Evolutionary conservation across 2,797 vertebrate genomes (phyloP).

Genomic region (Ceyx erithaca): DNA sequence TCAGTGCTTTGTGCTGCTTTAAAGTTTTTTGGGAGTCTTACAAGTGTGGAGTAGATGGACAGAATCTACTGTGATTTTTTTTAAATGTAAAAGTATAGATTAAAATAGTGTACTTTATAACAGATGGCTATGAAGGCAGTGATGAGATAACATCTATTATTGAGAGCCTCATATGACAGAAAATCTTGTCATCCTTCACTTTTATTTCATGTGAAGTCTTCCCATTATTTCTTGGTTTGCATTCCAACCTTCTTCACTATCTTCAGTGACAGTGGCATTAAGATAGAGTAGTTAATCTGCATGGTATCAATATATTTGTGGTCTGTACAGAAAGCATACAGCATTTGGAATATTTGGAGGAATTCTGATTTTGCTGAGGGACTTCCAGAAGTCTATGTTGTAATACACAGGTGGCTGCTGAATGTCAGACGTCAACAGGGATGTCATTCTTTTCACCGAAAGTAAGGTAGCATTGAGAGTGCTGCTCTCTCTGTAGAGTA

Average conservation of each 20-base stretch:
- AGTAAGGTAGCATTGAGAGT: background rate
- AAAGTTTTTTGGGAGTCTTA: background rate
- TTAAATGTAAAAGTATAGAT: background rate
- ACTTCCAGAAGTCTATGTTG: background rate
- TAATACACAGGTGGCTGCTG: background rate
- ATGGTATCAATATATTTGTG: background rate
- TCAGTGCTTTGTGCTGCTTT: background rate
- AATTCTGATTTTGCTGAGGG: background rate
- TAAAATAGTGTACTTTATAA: background rate
- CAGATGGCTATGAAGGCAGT: background rate
- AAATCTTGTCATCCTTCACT: background rate
- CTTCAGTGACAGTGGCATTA: background rate
- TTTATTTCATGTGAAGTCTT: fast-evolving
- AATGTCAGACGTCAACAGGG: background rate
- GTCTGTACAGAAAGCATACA: background rate
- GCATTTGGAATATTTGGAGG: background rate
- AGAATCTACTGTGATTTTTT: background rate
- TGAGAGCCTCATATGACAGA: background rate
- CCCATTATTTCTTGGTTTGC: background rate
- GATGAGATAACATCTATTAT: background rate
- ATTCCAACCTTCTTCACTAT: background rate
- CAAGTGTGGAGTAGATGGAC: too few relatives aligned
- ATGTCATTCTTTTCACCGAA: background rate
- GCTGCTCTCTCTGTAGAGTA: background rate
- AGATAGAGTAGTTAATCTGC: background rate